A percentile compares a stretch with the other conserved stretches of the same genome.
phyloP scores from a whole-genome alignment of 2,888 invertebrate species.

The Neoascia interrupta region DNA sequence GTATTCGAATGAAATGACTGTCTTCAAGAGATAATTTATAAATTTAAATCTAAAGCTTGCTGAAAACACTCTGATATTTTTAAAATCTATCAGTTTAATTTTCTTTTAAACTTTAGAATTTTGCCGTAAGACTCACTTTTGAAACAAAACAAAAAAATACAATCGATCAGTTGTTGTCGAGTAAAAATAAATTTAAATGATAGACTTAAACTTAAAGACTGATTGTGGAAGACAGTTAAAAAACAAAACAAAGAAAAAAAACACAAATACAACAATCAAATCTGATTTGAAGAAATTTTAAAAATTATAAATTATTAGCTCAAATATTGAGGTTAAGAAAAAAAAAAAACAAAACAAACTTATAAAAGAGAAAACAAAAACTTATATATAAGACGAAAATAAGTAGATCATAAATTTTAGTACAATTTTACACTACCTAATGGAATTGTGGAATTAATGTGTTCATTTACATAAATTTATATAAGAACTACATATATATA shows the following conservation, averaged over 20 bases:
- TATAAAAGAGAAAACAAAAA: constrained; percentile 13
- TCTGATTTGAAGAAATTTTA: constrained; percentile 55
- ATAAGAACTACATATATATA: constrained; percentile 10
- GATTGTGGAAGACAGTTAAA: constrained; percentile 65
- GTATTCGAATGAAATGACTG: too few species aligned
- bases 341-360: constrained; percentile 14
- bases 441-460: constrained; percentile 64
- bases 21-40: too few species aligned
- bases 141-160: constrained; percentile 25
- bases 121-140: constrained; percentile 29
- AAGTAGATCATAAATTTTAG: constrained; percentile 41
- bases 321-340: constrained; percentile 63
- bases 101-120: constrained; percentile 8
- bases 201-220: constrained; percentile 64
- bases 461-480: constrained; percentile 63
- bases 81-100: not conserved
- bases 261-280: constrained; percentile 58
- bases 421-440: constrained; percentile 60
- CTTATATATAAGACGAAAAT: not conserved
- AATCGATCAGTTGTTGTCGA: constrained; percentile 67
- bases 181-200: constrained; percentile 44
- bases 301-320: constrained; percentile 51
- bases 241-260: constrained; percentile 36
- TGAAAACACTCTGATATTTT: not conserved
- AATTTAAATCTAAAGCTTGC: too few species aligned